phyloP scores from a whole-genome alignment of 2,797 vertebrate genomes.

The Limnodromus scolopaceus region DNA sequence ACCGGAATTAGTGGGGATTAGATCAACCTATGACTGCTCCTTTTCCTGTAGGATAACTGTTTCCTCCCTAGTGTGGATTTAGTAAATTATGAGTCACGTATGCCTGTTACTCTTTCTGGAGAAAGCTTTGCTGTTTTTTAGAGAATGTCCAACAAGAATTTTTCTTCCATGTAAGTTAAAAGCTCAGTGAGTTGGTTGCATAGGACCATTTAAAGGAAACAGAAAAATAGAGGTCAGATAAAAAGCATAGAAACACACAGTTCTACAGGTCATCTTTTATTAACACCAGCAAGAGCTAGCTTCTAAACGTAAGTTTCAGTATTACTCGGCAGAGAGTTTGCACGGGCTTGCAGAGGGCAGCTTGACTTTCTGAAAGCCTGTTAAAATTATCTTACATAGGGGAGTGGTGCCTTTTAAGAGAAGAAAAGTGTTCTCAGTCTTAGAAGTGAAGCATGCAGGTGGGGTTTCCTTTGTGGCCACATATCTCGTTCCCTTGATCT shows the following conservation, averaged over 20 bases:
- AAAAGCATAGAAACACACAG: background rate
- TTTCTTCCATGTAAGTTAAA: background rate
- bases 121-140: background rate
- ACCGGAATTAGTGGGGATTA: background rate
- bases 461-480: conserved; percentile 63
- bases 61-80: background rate
- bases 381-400: background rate
- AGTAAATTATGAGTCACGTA: background rate
- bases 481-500: background rate
- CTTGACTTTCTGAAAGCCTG: conserved; percentile 18
- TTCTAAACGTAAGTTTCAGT: background rate
- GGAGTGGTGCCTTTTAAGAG: background rate
- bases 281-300: background rate
- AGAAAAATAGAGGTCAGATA: background rate
- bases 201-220: background rate
- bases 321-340: background rate
- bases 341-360: conserved; percentile 8
- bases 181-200: background rate
- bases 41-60: background rate
- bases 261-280: background rate
- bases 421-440: background rate
- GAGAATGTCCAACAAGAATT: background rate
- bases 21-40: background rate
- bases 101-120: background rate
- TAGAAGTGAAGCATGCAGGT: background rate